Evolutionary conservation across 2,797 vertebrate species (phyloP).

Genomic region (Erpetoichthys calabaricus): DNA sequence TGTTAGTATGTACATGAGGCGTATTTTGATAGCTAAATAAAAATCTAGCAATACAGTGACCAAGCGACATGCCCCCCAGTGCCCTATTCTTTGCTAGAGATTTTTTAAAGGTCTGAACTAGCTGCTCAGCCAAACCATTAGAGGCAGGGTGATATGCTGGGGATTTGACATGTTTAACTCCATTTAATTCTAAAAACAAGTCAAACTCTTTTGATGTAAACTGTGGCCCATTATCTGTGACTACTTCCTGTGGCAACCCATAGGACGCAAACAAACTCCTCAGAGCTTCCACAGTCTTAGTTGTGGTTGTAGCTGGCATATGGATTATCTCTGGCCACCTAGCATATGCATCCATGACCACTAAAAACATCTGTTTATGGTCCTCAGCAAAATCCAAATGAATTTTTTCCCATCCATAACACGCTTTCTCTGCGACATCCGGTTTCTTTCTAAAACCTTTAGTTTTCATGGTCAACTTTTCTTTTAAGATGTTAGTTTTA

Average conservation of each 20-base stretch:
- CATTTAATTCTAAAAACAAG: constrained; percentile 18
- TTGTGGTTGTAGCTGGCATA: no score
- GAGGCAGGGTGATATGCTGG: constrained; percentile 20
- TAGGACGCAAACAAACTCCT: background rate
- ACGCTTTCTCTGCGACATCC: no score
- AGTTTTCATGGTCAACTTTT: no score
- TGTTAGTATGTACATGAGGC: background rate
- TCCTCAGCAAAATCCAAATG: no score
- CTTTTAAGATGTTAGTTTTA: no score
- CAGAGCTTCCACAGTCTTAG: no score
- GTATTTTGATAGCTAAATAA: background rate
- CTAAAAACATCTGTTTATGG: no score
- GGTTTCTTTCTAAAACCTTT: no score
- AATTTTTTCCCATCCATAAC: no score
- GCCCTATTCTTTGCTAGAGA: background rate
- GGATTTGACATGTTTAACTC: constrained; percentile 18
- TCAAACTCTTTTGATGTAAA: constrained; percentile 18
- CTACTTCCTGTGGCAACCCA: background rate
- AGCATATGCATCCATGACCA: no score
- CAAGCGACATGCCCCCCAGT: background rate
- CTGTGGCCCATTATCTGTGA: constrained; percentile 5
- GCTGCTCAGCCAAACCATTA: constrained; percentile 17
- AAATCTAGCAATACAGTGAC: background rate
- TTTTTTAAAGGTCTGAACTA: constrained; percentile 23
- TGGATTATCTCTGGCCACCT: no score